Conservation (phyloP, 2,888 invertebrate species). For the Coelogynopora nodosa region DNA sequence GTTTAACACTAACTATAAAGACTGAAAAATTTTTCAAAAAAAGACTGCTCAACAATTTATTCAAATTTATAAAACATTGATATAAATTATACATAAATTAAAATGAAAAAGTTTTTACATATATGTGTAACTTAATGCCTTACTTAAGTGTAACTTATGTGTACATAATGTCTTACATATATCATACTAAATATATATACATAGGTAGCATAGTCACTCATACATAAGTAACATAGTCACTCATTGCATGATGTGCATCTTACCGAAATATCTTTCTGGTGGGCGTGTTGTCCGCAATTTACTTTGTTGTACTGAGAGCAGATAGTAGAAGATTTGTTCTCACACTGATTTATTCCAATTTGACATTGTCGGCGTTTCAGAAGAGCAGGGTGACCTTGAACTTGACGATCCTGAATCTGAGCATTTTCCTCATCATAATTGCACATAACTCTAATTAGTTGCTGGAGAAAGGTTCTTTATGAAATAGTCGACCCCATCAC, state of each 20-base stretch:
- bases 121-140: background rate
- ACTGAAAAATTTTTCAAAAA: background rate
- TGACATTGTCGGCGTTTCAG: background rate
- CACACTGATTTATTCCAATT: background rate
- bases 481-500: background rate
- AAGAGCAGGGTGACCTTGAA: background rate
- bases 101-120: background rate
- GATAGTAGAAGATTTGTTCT: conserved; percentile 5
- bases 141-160: background rate
- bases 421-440: background rate
- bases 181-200: too few species aligned
- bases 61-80: background rate
- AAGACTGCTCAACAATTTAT: background rate
- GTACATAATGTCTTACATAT: too few species aligned
- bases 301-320: conserved; percentile 6
- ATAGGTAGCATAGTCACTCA: background rate
- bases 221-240: background rate
- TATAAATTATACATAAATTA: background rate
- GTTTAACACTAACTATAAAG: too few species aligned
- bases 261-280: background rate
- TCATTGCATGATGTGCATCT: background rate
- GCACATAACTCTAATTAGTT: background rate
- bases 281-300: background rate
- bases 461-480: background rate
- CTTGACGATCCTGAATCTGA: background rate